phyloP scores from a whole-genome alignment of 2,113 vertebrate genomes.

The Grammomys dolichurus region DNA sequence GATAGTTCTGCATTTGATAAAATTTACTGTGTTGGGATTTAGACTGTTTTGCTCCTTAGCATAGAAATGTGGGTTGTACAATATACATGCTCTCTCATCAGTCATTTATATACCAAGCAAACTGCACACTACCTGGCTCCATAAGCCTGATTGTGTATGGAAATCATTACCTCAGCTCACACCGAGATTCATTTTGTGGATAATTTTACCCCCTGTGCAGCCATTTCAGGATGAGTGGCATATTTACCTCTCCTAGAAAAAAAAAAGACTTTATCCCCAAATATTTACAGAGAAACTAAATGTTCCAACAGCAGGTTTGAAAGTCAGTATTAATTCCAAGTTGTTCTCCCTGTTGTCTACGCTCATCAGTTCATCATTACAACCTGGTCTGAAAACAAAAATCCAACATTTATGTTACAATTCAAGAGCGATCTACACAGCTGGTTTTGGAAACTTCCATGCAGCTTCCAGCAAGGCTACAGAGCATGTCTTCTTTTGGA shows the following conservation, averaged over 20 bases:
- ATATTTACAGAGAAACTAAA: conserved; percentile 68
- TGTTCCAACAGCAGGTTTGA: conserved; percentile 57
- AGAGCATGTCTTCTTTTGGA: conserved; percentile 1
- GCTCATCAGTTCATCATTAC: conserved; percentile 4
- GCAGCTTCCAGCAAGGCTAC: neutral
- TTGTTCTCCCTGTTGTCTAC: neutral
- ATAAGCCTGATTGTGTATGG: conserved; percentile 62
- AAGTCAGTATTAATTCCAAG: conserved; percentile 6
- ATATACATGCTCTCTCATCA: neutral
- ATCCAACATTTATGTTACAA: neutral
- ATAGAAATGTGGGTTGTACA: conserved; percentile 27
- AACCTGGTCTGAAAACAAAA: conserved; percentile 49
- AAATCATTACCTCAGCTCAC: conserved; percentile 72
- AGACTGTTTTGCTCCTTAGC: neutral
- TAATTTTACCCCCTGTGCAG: conserved; percentile 69
- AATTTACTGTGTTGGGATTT: neutral
- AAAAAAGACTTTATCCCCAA: conserved; percentile 70
- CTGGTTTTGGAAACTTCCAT: neutral
- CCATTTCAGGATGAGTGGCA: conserved; percentile 64
- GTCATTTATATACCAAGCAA: conserved; percentile 48
- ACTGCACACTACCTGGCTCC: conserved; percentile 47
- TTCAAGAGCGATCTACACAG: neutral
- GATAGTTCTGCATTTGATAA: conserved; percentile 33
- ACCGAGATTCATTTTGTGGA: conserved; percentile 63
- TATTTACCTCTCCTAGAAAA: conserved; percentile 73